Evolutionary conservation across 2,888 invertebrate species (phyloP).

Genomic region (Eupithecia tripunctaria): DNA sequence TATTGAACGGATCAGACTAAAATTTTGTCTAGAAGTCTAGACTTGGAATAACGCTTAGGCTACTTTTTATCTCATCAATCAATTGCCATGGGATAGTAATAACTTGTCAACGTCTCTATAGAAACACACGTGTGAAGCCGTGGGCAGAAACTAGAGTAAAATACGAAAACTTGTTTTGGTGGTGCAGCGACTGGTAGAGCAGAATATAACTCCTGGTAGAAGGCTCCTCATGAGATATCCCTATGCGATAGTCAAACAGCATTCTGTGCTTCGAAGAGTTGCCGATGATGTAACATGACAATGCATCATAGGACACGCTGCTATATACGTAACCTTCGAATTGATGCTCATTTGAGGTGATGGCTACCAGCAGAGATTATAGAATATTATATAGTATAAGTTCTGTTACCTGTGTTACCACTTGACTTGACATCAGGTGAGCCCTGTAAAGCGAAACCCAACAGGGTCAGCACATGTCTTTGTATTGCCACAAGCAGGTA

Average conservation of each 20-base stretch:
- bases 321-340: not conserved
- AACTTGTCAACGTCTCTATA: not conserved
- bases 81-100: not conserved
- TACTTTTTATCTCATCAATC: not conserved
- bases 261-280: not conserved
- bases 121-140: not conserved
- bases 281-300: not conserved
- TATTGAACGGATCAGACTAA: too few species aligned
- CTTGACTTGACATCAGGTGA: not conserved
- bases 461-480: slow-evolving; percentile 38
- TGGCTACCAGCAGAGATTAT: not conserved
- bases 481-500: slow-evolving; percentile 42
- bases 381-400: too few species aligned
- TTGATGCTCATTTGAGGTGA: not conserved
- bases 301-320: not conserved
- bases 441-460: not conserved
- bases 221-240: not conserved
- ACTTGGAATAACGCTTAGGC: not conserved
- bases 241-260: not conserved
- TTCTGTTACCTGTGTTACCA: not conserved
- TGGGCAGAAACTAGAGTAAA: not conserved
- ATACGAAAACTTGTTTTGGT: not conserved
- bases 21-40: too few species aligned
- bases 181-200: not conserved
- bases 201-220: not conserved